phyloP scores from a whole-genome alignment of 2,888 invertebrate species.

The Itoplectis maculator region DNA sequence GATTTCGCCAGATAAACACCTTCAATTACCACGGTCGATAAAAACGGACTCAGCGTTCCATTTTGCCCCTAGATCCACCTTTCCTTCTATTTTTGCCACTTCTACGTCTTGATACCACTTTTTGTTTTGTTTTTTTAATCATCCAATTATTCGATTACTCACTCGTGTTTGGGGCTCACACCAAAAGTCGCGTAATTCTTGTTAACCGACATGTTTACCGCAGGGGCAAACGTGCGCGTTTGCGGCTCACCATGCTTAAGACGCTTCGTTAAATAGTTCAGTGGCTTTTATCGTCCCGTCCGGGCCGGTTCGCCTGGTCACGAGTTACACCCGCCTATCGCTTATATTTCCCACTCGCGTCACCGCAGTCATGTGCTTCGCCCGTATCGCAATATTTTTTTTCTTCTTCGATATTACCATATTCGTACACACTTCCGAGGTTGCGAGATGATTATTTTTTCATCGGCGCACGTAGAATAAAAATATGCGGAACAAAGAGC shows the following conservation, averaged over 20 bases:
- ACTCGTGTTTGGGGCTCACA: background rate
- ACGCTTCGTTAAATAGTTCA: constrained; percentile 75
- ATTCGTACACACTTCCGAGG: background rate
- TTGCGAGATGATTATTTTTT: background rate
- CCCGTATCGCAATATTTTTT: constrained; percentile 58
- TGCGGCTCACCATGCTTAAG: constrained; percentile 66
- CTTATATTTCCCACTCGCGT: constrained; percentile 49
- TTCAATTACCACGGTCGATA: background rate
- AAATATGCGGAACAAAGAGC: background rate
- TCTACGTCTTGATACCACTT: background rate
- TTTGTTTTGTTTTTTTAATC: too few relatives aligned
- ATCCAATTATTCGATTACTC: constrained; percentile 17
- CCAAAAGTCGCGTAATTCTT: constrained; percentile 60
- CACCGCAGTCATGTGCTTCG: constrained; percentile 76
- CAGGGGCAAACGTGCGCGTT: constrained; percentile 69
- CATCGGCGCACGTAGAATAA: background rate
- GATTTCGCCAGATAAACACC: background rate
- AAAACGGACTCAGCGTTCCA: background rate
- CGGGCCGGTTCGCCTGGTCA: constrained; percentile 69
- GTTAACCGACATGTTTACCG: constrained; percentile 53
- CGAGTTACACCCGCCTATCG: constrained; percentile 77
- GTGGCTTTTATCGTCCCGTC: constrained; percentile 74
- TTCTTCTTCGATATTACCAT: background rate
- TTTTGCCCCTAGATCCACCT: background rate
- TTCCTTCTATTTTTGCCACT: background rate